A percentile compares a stretch with the other conserved stretches of the same genome.
These are phyloP conservation scores for Leptopilina boulardi DNA, from an alignment of 1,140 invertebrate genomes.

Conservation along the genomic window DNA sequence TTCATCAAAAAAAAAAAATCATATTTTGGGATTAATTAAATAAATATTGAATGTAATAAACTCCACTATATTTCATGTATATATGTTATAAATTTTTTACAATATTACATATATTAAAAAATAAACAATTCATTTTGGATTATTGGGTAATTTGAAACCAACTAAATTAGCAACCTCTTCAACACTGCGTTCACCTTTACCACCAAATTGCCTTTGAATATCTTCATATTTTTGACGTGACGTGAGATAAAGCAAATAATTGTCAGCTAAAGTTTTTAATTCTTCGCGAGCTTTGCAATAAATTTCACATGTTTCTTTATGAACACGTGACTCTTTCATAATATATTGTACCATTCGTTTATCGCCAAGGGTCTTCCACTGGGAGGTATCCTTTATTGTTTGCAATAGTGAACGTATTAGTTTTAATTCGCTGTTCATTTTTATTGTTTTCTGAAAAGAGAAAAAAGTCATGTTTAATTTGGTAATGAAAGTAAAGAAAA, in stretches of 20 bases:
- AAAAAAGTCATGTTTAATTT: neutral
- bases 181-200: constrained; percentile 85
- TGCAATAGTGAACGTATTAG: constrained; percentile 78
- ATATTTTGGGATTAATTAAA: neutral
- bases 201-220: constrained; percentile 83
- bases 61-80: neutral
- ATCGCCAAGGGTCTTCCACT: constrained; percentile 76
- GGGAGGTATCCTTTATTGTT: constrained; percentile 78
- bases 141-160: constrained; percentile 90
- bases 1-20: too few relatives aligned
- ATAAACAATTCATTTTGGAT: constrained; percentile 79
- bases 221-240: constrained; percentile 82
- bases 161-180: constrained; percentile 88
- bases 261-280: constrained; percentile 82
- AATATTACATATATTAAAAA: neutral
- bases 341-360: constrained; percentile 81
- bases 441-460: constrained; percentile 71
- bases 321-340: constrained; percentile 82
- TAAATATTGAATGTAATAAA: neutral
- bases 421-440: constrained; percentile 74
- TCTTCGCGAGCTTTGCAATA: constrained; percentile 88
- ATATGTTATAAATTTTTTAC: neutral
- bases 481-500: constrained; percentile 49
- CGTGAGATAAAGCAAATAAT: constrained; percentile 85
- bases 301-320: constrained; percentile 86